Conservation (phyloP, 2,113 vertebrate species). For the Callopanchax toddi region DNA sequence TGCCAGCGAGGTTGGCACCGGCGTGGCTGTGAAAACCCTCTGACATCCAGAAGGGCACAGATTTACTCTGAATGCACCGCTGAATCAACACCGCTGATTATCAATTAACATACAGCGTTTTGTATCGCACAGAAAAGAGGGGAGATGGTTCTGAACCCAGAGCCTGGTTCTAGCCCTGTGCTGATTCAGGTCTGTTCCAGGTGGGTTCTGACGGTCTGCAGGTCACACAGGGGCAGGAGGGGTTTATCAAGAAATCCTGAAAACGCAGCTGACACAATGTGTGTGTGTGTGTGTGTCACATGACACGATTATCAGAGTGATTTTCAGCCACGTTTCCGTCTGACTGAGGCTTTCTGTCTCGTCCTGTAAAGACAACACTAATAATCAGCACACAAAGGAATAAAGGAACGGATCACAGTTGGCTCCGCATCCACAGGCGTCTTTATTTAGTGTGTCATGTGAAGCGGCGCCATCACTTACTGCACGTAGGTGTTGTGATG, state of each 20-base stretch:
- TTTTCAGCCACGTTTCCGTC: conserved; percentile 21
- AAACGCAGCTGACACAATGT: background rate
- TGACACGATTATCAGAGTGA: conserved; percentile 22
- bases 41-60: conserved; percentile 82
- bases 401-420: conserved; percentile 20
- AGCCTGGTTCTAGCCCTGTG: conserved; percentile 47
- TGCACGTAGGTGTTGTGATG: conserved; percentile 79
- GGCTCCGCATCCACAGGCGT: conserved; percentile 42
- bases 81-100: conserved; percentile 83
- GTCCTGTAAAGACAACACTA: conserved; percentile 23
- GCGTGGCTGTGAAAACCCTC: conserved; percentile 71
- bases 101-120: conserved; percentile 80
- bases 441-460: conserved; percentile 52
- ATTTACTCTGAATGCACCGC: conserved; percentile 78
- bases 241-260: conserved; percentile 53
- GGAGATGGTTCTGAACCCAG: conserved; percentile 59
- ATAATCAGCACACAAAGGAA: conserved; percentile 28
- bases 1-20: conserved; percentile 81
- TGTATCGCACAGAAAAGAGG: conserved; percentile 67
- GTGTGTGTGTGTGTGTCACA: conserved; percentile 20
- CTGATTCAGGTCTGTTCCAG: conserved; percentile 61
- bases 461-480: conserved; percentile 30
- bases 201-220: conserved; percentile 45
- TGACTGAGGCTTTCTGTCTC: conserved; percentile 1
- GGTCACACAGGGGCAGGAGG: too few species aligned